Conservation (phyloP, 2,797 vertebrate genomes). For the Heteromormyrus szaboi region DNA sequence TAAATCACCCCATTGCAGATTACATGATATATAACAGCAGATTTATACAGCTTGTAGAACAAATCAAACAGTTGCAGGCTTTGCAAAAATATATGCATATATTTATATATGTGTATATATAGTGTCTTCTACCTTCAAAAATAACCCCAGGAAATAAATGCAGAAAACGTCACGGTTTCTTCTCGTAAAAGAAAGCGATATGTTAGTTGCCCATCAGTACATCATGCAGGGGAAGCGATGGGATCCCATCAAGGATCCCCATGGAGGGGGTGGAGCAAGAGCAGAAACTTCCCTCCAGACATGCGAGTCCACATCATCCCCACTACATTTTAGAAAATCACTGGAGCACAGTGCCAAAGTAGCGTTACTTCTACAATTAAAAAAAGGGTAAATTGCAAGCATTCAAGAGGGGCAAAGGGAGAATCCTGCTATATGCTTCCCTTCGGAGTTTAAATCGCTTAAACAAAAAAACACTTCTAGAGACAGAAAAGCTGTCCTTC, state of each 20-base stretch:
- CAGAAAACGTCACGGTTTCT: conserved; percentile 58
- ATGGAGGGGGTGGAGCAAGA: conserved; percentile 10
- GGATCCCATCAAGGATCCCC: conserved; percentile 40
- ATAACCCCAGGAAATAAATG: conserved; percentile 38
- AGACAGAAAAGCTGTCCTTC: not conserved
- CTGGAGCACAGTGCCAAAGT: conserved; percentile 42
- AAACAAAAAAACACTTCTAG: not conserved
- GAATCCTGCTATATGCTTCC: conserved; percentile 40
- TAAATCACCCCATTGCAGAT: conserved; percentile 23
- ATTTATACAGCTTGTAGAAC: conserved; percentile 64
- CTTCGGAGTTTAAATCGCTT: conserved; percentile 39
- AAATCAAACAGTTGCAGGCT: conserved; percentile 64
- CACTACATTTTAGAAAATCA: conserved; percentile 46
- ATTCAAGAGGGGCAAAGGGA: conserved; percentile 20
- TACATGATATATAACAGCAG: conserved; percentile 50
- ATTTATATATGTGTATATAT: conserved; percentile 61
- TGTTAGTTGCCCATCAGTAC: conserved; percentile 49
- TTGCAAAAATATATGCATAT: conserved; percentile 73
- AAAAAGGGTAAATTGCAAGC: conserved; percentile 23
- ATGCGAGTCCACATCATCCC: conserved; percentile 56
- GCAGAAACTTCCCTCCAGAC: conserved; percentile 37
- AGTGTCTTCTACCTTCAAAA: conserved; percentile 46
- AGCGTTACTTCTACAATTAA: conserved; percentile 43
- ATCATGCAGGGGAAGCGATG: conserved; percentile 60
- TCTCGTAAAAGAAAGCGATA: conserved; percentile 60